Evolutionary conservation across 2,113 vertebrate genomes (phyloP).

Genomic region (Bathybates hornii): DNA sequence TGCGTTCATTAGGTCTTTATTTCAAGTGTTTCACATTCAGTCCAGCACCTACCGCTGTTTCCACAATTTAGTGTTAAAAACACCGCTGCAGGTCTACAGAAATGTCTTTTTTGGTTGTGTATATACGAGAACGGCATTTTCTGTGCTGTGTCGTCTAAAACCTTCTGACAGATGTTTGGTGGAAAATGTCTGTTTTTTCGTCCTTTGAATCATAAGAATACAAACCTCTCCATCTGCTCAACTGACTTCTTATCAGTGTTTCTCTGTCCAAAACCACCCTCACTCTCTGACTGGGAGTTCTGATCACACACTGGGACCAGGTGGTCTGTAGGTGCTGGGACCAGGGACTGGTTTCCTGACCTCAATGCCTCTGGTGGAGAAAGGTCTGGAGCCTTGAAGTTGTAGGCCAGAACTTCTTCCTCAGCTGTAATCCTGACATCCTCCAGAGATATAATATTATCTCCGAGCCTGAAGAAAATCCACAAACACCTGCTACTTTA

Average conservation of each 20-base stretch:
- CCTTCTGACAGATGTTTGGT: background rate
- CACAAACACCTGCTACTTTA: background rate
- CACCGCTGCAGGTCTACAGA: background rate
- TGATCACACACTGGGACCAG: background rate
- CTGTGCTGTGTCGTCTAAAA: background rate
- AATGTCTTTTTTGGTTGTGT: background rate
- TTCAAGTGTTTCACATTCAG: background rate
- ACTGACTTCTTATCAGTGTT: background rate
- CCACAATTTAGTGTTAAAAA: background rate
- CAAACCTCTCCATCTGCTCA: background rate
- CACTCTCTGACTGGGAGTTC: background rate
- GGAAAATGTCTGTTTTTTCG: fast-evolving
- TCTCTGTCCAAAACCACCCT: background rate
- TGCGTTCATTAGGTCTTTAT: background rate
- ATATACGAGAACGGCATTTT: background rate
- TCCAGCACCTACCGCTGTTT: background rate
- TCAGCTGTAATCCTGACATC: background rate
- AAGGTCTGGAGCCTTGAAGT: background rate
- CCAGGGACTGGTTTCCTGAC: background rate
- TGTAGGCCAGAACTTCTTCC: background rate
- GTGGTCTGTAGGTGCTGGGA: background rate
- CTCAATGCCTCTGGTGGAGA: background rate
- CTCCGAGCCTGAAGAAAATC: background rate
- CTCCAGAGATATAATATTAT: background rate
- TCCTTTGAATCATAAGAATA: background rate